Conservation (phyloP, 2,797 vertebrate species). For the Chiloscyllium punctatum region DNA sequence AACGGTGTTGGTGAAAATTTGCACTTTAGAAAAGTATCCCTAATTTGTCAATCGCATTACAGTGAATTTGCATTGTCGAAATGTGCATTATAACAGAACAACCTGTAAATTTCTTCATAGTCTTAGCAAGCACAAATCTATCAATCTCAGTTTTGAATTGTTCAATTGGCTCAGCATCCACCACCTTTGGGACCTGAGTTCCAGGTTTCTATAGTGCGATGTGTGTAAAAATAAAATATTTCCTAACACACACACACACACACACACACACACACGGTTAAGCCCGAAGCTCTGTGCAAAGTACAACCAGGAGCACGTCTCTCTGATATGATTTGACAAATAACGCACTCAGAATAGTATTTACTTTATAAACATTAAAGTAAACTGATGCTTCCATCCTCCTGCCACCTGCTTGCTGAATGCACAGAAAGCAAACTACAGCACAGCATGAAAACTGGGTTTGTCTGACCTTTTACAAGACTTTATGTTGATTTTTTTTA, state of each 20-base stretch:
- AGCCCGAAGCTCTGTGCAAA: not conserved
- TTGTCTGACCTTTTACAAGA: constrained; percentile 7
- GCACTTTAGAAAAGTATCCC: no score
- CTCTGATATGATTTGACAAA: constrained; percentile 5
- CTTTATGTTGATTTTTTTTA: not conserved
- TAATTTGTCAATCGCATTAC: no score
- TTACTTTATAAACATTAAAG: not conserved
- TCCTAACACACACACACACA: no score
- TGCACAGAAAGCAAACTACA: not conserved
- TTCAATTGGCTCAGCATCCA: not conserved
- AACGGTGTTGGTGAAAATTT: no score
- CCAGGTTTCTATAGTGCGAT: not conserved
- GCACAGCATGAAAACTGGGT: not conserved
- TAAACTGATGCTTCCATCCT: not conserved
- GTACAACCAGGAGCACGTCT: not conserved
- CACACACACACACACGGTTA: not conserved
- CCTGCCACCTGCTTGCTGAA: no score
- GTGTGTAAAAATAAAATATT: not conserved
- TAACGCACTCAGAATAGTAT: not conserved
- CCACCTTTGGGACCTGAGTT: not conserved
- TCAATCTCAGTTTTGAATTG: not conserved
- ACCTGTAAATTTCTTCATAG: not conserved
- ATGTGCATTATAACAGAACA: no score
- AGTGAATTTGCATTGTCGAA: no score
- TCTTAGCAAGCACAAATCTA: not conserved